Base-by-base conservation (phyloP, 2,888 invertebrate species). In the Flexamia atlantica region DNA sequence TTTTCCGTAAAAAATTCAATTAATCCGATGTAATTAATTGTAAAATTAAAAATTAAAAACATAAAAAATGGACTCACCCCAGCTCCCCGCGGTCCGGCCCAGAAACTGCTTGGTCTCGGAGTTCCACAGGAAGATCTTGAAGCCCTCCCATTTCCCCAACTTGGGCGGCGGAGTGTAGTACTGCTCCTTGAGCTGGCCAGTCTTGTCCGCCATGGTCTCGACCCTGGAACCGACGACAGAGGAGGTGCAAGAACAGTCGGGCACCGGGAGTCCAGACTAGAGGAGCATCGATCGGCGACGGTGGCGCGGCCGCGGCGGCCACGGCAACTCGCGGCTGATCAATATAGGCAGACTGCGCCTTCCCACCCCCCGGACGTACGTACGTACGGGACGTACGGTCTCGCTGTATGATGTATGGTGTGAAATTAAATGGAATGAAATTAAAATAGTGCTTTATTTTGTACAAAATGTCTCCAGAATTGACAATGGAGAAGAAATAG, bases 41-140 rank as follows among this genome's bases (percentile, higher is more conserved):
- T 50, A 17, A 50, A 17, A 7, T 50, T 50, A 50, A 20, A 68
- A 17, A 68, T 4, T 20, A 17, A 12, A n/a, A n/a, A n/a, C 9
- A n/a, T 12, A 20, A 60, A 64, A 64, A 32, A 79, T 81, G 60
- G 57, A 95, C 97, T 97, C 90, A 98, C 98, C 97, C 98, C 98
- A 98, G 92, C 97, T 97, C 89, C 95, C 92, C 88, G 96, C 97
- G 86, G 97, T 97, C 88, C 98, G 94, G 88, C 98, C 98, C 88
- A 98, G 92, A 90, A 98, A 95, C 92, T 97, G 97, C 89, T 95
- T 95, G 86, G 97, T 97, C 91, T 98, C 97, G 88, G 96, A 94
- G 92, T 98, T 97, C 95, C 96, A 98, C 88, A 98, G 90, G 93
- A 98, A 98, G 89, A 93, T 92, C 91, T 93, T 94, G 92, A 97